Evolutionary conservation across 2,888 invertebrate species (phyloP), one percentile per base, ranked within the genome.

Genomic region (Melanargia galathea): DNA sequence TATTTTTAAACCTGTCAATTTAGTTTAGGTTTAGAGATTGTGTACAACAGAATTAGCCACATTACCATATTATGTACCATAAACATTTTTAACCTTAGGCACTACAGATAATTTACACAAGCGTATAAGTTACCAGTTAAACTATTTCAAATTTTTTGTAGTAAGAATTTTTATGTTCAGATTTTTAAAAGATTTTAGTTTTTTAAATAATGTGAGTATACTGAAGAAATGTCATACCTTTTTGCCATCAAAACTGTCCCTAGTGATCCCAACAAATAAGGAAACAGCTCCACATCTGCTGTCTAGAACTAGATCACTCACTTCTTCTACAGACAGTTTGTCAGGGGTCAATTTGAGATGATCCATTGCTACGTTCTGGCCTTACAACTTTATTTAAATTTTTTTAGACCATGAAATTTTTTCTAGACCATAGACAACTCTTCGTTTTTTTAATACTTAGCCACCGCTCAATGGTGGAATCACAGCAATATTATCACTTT

Each of bases 391-490:
- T 51, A 10, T 46, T 20, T 22, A 16, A 7, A n/a, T 13, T 4
- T 22, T 49, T n/a, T 26, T 30, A 16, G 26, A 30, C 16, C 48
- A 26, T 16, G 6, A n/a, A 24, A 5, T 24, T 30, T 16, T 49
- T 26, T 48, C 18, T 22, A 24, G 22, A 24, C n/a, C 26, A 49
- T 7, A 49, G 26, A 30, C 49, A 49, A 49, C 10, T 26, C 6
- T 49, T n/a, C 8, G 11, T 49, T 24, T 30, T 16, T 49, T 22
- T 46, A 24, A 24, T 43, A 30, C 0, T 90, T 93, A 96, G 75
- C 98, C 98, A 75, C 98, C 98, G 87, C 98, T 98, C 57, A 99
- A 92, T 0, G 98, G 98, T 59, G 98, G 98, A 78, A 99, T 98
- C 13, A 98, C 93, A 67, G 98, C 98, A 67, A 98, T 93, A 83